These are phyloP conservation scores for Clupea harengus DNA, from an alignment of 2,113 vertebrate genomes.

Conservation along the genomic window DNA sequence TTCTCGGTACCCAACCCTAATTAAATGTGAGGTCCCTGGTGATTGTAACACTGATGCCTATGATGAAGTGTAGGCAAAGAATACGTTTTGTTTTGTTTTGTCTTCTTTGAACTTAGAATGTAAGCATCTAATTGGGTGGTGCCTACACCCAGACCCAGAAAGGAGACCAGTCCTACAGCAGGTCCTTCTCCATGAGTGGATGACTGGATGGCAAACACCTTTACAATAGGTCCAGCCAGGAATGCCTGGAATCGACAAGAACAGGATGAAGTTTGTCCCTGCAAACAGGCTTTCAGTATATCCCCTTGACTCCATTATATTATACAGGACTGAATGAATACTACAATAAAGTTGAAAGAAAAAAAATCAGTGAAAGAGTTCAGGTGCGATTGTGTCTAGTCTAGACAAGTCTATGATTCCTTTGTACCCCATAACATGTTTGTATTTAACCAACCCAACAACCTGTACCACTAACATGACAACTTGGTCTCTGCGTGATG, in stretches of 20 bases:
- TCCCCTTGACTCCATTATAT: not conserved
- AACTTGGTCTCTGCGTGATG: too few relatives aligned
- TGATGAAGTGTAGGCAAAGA: not conserved
- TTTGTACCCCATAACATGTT: too few relatives aligned
- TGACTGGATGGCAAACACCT: not conserved
- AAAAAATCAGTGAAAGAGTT: not conserved
- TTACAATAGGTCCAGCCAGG: not conserved
- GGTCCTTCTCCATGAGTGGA: conserved; percentile 53
- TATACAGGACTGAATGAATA: not conserved
- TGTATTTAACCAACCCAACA: too few relatives aligned
- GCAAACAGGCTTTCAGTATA: not conserved
- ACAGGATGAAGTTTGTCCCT: not conserved
- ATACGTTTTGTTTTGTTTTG: not conserved
- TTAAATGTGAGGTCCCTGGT: too few relatives aligned
- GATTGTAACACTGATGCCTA: too few relatives aligned
- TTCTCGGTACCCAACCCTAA: too few relatives aligned
- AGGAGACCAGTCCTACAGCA: conserved; percentile 45
- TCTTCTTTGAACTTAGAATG: not conserved
- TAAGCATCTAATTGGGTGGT: not conserved
- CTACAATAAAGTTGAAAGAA: not conserved
- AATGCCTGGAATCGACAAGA: not conserved
- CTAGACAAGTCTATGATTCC: too few relatives aligned
- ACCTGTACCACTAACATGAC: too few relatives aligned
- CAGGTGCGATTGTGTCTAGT: not conserved
- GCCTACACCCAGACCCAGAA: not conserved